Percentiles rank a stretch among this genome's conserved stretches.
These are phyloP conservation scores for Pachyrhynchus sulphureomaculatus DNA, from an alignment of 1,140 invertebrate genomes.

Conservation along the genomic window DNA sequence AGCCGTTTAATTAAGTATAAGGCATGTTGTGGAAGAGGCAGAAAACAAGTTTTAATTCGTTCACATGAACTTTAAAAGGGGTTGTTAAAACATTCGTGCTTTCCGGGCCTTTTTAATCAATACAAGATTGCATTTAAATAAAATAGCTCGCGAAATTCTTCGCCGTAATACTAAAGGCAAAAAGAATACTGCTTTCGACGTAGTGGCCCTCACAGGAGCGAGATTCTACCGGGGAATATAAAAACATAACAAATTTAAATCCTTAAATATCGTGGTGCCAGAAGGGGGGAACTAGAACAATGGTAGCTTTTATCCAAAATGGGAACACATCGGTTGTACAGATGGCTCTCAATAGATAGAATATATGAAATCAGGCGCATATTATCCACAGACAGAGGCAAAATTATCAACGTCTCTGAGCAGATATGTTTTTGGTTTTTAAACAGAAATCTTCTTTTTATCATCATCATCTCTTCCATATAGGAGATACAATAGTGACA, in stretches of 20 bases:
- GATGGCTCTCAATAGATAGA: too few relatives aligned
- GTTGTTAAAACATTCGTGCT: constrained; percentile 45
- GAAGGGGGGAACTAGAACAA: too few relatives aligned
- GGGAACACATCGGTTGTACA: too few relatives aligned
- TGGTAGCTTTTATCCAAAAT: too few relatives aligned
- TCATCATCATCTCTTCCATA: too few relatives aligned
- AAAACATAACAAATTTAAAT: not conserved
- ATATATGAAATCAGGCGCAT: too few relatives aligned
- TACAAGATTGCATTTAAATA: constrained; percentile 46
- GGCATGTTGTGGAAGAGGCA: constrained; percentile 32
- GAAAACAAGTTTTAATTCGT: constrained; percentile 42
- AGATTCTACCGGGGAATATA: not conserved
- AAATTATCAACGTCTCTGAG: too few relatives aligned
- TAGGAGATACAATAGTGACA: too few relatives aligned
- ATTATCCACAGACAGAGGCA: too few relatives aligned
- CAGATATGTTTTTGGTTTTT: too few relatives aligned
- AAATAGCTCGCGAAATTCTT: constrained; percentile 43
- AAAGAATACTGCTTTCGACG: constrained; percentile 24
- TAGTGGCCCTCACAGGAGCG: not conserved
- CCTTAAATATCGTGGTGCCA: not conserved
- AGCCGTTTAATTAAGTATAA: constrained; percentile 36
- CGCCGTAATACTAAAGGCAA: constrained; percentile 28
- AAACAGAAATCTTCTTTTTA: too few relatives aligned
- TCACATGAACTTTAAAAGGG: constrained; percentile 42
- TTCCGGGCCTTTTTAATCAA: constrained; percentile 45